These are phyloP conservation scores for Oryzias dopingdopingensis DNA, from an alignment of 2,797 vertebrate genomes.

Conservation along the genomic window DNA sequence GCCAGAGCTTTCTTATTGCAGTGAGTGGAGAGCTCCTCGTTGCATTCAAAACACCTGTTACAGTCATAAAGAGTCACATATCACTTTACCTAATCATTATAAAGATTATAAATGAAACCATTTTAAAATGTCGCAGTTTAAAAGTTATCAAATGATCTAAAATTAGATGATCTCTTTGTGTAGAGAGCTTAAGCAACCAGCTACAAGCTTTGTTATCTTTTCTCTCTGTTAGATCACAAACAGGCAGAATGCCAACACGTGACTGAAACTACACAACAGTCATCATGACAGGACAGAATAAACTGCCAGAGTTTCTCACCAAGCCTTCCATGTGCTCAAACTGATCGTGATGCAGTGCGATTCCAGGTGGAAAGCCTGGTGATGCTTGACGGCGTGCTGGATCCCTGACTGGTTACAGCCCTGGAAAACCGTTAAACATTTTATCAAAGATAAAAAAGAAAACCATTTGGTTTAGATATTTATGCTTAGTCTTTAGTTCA, in stretches of 20 bases:
- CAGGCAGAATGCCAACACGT: neutral
- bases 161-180: too few relatives aligned
- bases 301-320: conserved; percentile 77
- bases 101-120: too few relatives aligned
- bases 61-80: conserved; percentile 24
- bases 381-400: conserved; percentile 90
- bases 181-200: neutral
- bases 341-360: conserved; percentile 91
- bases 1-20: conserved; percentile 97
- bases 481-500: too few relatives aligned
- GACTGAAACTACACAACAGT: conserved; percentile 3
- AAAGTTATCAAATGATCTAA: too few relatives aligned
- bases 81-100: too few relatives aligned
- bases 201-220: neutral
- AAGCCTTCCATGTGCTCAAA: conserved; percentile 92
- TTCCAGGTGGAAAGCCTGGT: conserved; percentile 81
- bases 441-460: too few relatives aligned
- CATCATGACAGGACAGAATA: conserved; percentile 14
- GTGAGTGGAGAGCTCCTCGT: conserved; percentile 93
- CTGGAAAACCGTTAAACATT: conserved; percentile 60
- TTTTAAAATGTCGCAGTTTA: too few relatives aligned
- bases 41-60: conserved; percentile 96
- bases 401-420: conserved; percentile 89
- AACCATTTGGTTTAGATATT: too few relatives aligned
- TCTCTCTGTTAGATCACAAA: conserved; percentile 6